Base-by-base conservation (phyloP, 2,888 invertebrate genomes). In the Tillus elongatus region DNA sequence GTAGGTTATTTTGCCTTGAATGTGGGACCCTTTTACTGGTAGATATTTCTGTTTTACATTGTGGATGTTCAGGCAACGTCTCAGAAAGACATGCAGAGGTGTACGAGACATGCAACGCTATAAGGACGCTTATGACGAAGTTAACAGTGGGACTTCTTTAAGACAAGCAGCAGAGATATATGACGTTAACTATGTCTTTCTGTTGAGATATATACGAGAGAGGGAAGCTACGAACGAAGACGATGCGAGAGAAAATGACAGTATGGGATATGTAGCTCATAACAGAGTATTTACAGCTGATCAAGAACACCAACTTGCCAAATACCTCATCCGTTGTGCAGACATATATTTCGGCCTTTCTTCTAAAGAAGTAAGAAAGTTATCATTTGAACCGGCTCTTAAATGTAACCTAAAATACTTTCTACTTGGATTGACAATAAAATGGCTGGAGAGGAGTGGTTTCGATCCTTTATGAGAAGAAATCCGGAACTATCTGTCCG, bases 401-500 rank as follows among this genome's bases (percentile, higher is more conserved):
- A 46, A 44, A 33, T 49, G 46, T 28, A 41, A 49, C 28, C 24
- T 46, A 32, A 40, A 38, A 28, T 33, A 43, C 47, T 49, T 37
- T 10, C 30, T 15, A 43, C 44, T 39, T 51, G 48, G 49, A 11
- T 26, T 42, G 40, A 47, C n/a, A 48, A 49, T 30, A 15, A 49
- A 30, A 43, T 49, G 30, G 50, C 52, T 35, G 48, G 44, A 15
- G 42, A 46, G 36, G 51, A 49, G 33, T 50, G 47, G 49, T 47
- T 49, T 33, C 34, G 35, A 13, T n/a, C 35, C 11, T 52, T 53
- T 39, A 35, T 49, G 30, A 47, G 35, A 29, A 42, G 51, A 42
- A 43, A 52, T 42, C 48, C 43, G 11, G 13, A 27, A 39, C 40
- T 51, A 13, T 46, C 50, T 29, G 28, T 47, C 16, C 36, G 45